These are phyloP conservation scores for Cetonia aurata DNA, from an alignment of 2,888 invertebrate species.

Conservation along the genomic window DNA sequence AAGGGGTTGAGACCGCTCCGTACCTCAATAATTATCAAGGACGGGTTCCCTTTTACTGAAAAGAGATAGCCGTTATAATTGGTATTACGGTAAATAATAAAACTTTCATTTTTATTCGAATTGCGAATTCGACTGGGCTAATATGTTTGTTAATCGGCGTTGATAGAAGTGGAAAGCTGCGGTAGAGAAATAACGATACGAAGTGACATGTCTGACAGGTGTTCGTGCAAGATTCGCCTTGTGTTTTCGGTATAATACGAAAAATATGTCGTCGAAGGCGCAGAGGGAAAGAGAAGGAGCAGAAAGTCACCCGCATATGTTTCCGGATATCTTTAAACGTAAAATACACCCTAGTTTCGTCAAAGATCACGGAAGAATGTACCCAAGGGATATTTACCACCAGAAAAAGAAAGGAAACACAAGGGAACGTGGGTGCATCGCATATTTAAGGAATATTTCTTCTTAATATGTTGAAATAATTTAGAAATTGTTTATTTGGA, in stretches of 20 bases:
- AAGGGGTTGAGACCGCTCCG: too few species aligned
- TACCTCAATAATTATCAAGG: too few species aligned
- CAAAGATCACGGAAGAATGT: not conserved
- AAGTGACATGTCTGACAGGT: constrained; percentile 29
- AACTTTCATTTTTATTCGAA: too few species aligned
- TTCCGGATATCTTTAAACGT: not conserved
- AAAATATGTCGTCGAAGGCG: not conserved
- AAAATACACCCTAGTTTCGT: not conserved
- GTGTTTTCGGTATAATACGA: not conserved
- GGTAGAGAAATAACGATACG: not conserved
- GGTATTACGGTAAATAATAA: too few species aligned
- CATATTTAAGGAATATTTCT: not conserved
- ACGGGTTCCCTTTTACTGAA: too few species aligned
- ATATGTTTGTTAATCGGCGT: too few species aligned
- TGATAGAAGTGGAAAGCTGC: too few species aligned
- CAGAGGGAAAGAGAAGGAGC: not conserved
- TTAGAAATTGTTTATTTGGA: too few species aligned
- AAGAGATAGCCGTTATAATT: too few species aligned
- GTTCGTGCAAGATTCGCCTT: constrained; percentile 1
- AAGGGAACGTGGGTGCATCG: not conserved
- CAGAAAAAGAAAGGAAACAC: not conserved
- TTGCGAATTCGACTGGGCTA: too few species aligned
- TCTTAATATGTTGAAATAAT: not conserved
- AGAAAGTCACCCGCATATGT: not conserved
- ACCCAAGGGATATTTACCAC: not conserved